Evolutionary conservation across 2,888 invertebrate species (phyloP), one percentile per base, ranked within the genome.

Genomic region (Ptychoptera contaminata): DNA sequence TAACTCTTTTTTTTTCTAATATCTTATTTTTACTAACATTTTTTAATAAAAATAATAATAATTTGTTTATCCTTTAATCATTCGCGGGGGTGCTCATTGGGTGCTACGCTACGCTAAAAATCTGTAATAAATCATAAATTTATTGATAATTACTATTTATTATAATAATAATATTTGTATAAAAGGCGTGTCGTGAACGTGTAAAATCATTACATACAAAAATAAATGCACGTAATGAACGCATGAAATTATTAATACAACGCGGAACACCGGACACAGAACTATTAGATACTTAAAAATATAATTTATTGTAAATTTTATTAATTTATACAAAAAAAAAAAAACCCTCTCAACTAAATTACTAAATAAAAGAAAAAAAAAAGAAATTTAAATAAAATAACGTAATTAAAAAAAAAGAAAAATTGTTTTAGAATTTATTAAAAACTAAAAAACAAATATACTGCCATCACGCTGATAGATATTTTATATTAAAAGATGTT

Each of bases 131-230:
- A 23, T n/a, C n/a, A 23, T 5, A 23, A 23, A 23, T 23, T 23
- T n/a, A n/a, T n/a, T n/a, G n/a, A n/a, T n/a, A n/a, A 23, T 23
- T 23, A 5, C 7, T 23, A 23, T 23, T 23, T 3, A 5, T 23
- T 23, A 23, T 5, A 29, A 40, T 14, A 23, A 16, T 16, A 15
- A 40, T 40, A 40, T 30, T 29, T 40, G 15, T 9, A 35, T 42
- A 48, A 50, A 69, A 90, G 88, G 80, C 78, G 66, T 83, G 77
- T 73, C 82, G 82, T 65, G 88, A 90, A 69, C 78, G 77, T 69
- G 80, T 87, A 59, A 84, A 83, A 66, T 76, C 78, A 64, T 76
- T 91, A 62, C 86, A 88, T 68, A 82, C 79, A 70, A 86, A 86
- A 74, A 84, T 91, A 61, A 76, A 80, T 60, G 82, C 85, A 69